phyloP scores from a whole-genome alignment of 2,888 invertebrate species.

The Parthenolecanium corni region DNA sequence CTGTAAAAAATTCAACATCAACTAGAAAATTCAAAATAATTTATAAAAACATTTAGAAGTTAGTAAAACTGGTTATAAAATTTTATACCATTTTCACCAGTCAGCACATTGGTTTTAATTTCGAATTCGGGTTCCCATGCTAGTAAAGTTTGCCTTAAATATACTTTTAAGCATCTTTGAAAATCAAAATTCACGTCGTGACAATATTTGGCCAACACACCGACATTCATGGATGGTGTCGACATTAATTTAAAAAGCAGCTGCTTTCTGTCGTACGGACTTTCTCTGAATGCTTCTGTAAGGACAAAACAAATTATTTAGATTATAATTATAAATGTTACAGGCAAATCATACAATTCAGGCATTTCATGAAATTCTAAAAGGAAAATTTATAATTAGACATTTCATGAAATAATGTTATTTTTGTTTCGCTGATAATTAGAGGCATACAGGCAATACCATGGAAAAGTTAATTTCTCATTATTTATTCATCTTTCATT shows the following conservation, averaged over 20 bases:
- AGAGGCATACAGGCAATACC: no score
- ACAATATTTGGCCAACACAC: conserved; percentile 41
- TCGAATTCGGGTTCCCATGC: conserved; percentile 42
- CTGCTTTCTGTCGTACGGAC: conserved; percentile 34
- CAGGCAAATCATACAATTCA: no score
- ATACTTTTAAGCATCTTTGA: conserved; percentile 38
- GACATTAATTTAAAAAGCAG: conserved; percentile 37
- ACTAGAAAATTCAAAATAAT: background rate
- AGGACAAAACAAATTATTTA: conserved; percentile 27
- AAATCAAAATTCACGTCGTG: conserved; percentile 39
- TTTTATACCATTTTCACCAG: conserved; percentile 32
- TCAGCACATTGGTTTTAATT: conserved; percentile 29
- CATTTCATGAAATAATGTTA: no score
- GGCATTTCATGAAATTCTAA: background rate
- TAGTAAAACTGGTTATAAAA: background rate
- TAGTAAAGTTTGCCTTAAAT: conserved; percentile 38
- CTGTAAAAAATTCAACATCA: conserved; percentile 16
- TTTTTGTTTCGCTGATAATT: no score
- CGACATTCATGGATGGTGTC: conserved; percentile 34
- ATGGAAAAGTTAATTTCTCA: no score
- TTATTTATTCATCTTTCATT: no score
- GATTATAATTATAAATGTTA: no score
- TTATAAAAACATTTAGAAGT: background rate
- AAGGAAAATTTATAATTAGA: no score
- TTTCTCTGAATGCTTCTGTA: conserved; percentile 36